A percentile compares a stretch with the other conserved stretches of the same genome.
phyloP scores from a whole-genome alignment of 2,113 vertebrate species.

The Myocastor coypus region DNA sequence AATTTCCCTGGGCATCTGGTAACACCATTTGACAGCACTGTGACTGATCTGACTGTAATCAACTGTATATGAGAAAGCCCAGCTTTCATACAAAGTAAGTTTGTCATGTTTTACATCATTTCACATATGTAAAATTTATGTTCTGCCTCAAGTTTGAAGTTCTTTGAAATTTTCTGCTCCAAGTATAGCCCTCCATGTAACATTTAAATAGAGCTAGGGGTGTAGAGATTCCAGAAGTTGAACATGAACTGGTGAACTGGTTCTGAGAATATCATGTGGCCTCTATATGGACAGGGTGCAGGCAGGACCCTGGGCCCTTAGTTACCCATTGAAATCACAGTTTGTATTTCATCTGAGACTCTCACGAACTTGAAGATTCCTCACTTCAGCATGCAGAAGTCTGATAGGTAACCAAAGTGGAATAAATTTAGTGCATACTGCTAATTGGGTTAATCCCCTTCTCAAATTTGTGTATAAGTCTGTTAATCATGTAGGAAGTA shows the following conservation, averaged over 20 bases:
- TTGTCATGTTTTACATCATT: neutral
- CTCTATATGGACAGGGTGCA: neutral
- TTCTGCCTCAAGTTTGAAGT: too few relatives aligned
- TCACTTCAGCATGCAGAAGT: neutral
- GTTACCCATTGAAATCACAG: neutral
- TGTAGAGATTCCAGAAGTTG: neutral
- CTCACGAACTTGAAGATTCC: neutral
- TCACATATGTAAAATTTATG: neutral
- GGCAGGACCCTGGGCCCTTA: neutral
- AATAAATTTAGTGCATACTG: neutral
- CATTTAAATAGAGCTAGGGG: neutral
- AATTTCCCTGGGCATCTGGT: neutral
- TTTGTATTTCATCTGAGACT: neutral
- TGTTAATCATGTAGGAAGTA: neutral
- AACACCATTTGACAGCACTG: neutral
- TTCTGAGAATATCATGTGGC: neutral
- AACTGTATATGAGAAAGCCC: neutral
- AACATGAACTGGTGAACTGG: neutral
- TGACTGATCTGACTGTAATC: neutral
- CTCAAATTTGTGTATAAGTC: neutral
- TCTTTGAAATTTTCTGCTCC: neutral
- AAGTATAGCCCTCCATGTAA: neutral
- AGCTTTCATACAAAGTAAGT: neutral
- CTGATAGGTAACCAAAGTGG: neutral
- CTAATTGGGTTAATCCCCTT: neutral